A percentile compares a stretch with the other conserved stretches of the same genome.
These are phyloP conservation scores for Rhagonycha lutea DNA, from an alignment of 2,888 invertebrate species.

Conservation along the genomic window DNA sequence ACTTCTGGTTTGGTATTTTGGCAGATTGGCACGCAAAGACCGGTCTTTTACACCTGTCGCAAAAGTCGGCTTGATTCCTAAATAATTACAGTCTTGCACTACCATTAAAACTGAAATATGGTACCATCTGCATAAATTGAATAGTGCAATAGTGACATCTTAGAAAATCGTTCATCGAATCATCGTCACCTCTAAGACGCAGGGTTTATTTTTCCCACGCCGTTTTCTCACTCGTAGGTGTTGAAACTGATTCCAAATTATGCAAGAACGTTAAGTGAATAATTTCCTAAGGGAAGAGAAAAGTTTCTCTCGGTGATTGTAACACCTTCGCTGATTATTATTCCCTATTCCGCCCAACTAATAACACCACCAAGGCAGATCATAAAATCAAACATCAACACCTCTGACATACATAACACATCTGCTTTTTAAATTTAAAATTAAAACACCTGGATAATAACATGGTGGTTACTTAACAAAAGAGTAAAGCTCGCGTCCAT, in stretches of 20 bases:
- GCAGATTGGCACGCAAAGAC: constrained; percentile 38
- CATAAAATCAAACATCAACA: constrained; percentile 24
- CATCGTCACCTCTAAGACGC: background rate
- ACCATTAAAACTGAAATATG: constrained; percentile 25
- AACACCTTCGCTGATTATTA: constrained; percentile 1
- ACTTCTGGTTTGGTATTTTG: constrained; percentile 37
- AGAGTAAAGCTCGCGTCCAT: background rate
- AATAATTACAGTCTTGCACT: constrained; percentile 21
- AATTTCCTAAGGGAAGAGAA: background rate
- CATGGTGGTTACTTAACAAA: background rate
- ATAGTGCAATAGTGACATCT: constrained; percentile 7
- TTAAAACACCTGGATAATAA: constrained; percentile 23
- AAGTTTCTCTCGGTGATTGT: background rate
- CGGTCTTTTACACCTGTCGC: constrained; percentile 39
- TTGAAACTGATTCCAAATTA: background rate
- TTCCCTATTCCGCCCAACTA: constrained; percentile 16
- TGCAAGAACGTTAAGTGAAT: background rate
- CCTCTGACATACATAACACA: constrained; percentile 20
- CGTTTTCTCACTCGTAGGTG: background rate
- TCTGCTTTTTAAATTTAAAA: constrained; percentile 13
- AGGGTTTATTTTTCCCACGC: background rate
- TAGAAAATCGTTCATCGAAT: background rate
- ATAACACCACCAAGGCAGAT: constrained; percentile 9
- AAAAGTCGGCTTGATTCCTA: constrained; percentile 28
- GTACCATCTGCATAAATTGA: constrained; percentile 4